phyloP scores from a whole-genome alignment of 1,140 invertebrate genomes.

The Drosophila santomea region DNA sequence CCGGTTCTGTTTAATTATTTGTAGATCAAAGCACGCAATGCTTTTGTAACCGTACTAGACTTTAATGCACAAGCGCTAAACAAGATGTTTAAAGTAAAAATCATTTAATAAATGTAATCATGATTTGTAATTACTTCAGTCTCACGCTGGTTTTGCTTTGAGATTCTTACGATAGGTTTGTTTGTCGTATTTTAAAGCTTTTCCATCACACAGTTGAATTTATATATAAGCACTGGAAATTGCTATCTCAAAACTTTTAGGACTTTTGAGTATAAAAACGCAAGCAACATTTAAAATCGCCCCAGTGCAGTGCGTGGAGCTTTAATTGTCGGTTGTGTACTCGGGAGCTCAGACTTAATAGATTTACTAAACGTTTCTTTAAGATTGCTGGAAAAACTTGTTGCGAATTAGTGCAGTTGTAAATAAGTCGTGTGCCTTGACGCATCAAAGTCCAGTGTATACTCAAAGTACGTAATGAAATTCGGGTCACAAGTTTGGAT shows the following conservation, averaged over 20 bases:
- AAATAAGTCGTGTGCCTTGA: background rate
- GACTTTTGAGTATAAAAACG: conserved; percentile 41
- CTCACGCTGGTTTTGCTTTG: background rate
- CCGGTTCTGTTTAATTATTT: background rate
- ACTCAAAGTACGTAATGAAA: background rate
- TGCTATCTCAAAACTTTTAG: background rate
- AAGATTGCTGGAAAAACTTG: conserved; percentile 10
- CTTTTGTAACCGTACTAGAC: background rate
- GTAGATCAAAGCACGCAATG: conserved; percentile 10
- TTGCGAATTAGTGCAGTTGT: conserved; percentile 6
- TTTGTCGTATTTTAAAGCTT: conserved; percentile 5
- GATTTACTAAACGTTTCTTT: conserved; percentile 6
- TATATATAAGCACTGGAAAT: background rate
- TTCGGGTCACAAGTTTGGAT: too few species aligned
- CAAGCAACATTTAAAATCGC: background rate
- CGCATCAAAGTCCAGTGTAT: background rate
- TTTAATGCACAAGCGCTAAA: background rate
- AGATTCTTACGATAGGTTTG: background rate
- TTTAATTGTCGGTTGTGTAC: conserved; percentile 36
- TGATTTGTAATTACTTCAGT: background rate
- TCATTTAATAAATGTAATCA: conserved; percentile 3
- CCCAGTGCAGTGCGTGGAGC: conserved; percentile 19
- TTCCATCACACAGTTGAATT: conserved; percentile 13
- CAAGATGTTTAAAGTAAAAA: background rate
- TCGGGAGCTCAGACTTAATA: background rate